phyloP scores from a whole-genome alignment of 2,888 invertebrate species.

The Drosophila ezoana region DNA sequence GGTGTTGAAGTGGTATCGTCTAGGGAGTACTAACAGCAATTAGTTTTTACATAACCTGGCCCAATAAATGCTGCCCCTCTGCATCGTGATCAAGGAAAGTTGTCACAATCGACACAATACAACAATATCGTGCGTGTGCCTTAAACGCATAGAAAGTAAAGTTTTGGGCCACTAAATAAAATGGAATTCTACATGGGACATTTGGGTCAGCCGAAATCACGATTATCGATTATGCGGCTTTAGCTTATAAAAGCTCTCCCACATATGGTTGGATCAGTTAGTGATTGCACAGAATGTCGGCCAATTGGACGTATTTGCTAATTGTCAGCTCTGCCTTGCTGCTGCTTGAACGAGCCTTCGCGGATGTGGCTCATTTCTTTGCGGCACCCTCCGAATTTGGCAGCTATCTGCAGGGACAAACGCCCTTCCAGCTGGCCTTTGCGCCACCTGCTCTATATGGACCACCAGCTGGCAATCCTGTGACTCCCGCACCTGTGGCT shows the following conservation, averaged over 20 bases:
- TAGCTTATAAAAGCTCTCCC: slow-evolving; percentile 65
- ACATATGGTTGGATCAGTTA: slow-evolving; percentile 41
- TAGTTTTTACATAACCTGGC: slow-evolving; percentile 70
- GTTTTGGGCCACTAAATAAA: slow-evolving; percentile 1
- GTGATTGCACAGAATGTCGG: slow-evolving; percentile 59
- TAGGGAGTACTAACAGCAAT: slow-evolving; percentile 55
- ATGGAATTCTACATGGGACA: slow-evolving; percentile 24
- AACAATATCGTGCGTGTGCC: slow-evolving; percentile 66
- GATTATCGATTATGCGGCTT: slow-evolving; percentile 45
- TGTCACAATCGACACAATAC: slow-evolving; percentile 25
- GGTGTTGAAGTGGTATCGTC: slow-evolving; percentile 28
- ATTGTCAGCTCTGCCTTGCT: slow-evolving; percentile 11
- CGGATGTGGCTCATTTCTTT: slow-evolving; percentile 79
- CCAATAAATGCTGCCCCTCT: slow-evolving; percentile 35
- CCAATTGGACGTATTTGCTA: slow-evolving; percentile 40
- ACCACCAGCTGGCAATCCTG: slow-evolving; percentile 25
- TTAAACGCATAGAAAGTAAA: slow-evolving; percentile 58
- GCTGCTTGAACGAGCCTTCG: slow-evolving; percentile 7
- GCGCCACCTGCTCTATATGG: slow-evolving; percentile 65
- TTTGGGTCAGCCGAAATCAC: slow-evolving; percentile 62
- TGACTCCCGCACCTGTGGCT: slow-evolving; percentile 66
- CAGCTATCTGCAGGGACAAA: slow-evolving; percentile 62
- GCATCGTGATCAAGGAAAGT: slow-evolving; percentile 79
- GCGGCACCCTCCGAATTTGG: slow-evolving; percentile 65
- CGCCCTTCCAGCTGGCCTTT: slow-evolving; percentile 53